Conservation (phyloP, 2,113 vertebrate genomes). For the Calonectris borealis region DNA sequence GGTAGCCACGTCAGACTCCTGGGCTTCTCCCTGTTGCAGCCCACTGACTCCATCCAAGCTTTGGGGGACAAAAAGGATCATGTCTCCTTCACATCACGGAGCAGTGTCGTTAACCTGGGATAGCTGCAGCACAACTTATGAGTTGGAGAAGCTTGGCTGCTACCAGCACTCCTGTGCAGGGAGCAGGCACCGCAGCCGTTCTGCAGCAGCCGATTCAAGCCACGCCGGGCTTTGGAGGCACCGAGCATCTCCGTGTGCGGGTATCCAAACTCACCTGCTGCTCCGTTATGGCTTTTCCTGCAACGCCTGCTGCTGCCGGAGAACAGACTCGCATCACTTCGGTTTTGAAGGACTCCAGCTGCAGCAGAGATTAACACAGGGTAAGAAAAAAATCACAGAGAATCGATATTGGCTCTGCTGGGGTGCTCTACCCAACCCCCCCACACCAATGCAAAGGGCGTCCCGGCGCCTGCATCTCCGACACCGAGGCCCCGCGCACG, state of each 20-base stretch:
- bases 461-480: not conserved
- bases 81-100: rapidly evolving
- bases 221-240: rapidly evolving
- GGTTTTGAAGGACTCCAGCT: conserved; percentile 74
- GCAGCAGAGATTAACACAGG: not conserved
- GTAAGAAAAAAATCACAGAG: not conserved
- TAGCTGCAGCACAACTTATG: rapidly evolving
- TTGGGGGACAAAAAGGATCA: not conserved
- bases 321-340: conserved; percentile 61
- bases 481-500: rapidly evolving
- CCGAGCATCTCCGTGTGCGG: rapidly evolving
- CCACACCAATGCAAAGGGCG: not conserved
- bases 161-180: rapidly evolving
- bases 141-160: not conserved
- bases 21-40: not conserved
- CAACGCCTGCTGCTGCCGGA: not conserved
- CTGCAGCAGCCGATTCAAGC: rapidly evolving
- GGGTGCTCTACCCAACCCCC: rapidly evolving
- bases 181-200: rapidly evolving
- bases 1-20: rapidly evolving
- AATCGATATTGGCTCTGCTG: rapidly evolving
- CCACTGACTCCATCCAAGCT: not conserved
- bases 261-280: conserved; percentile 66
- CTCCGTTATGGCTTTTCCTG: not conserved
- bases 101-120: not conserved